Evolutionary conservation across 2,888 invertebrate species (phyloP).

Genomic region (Ornithoptera priamus): DNA sequence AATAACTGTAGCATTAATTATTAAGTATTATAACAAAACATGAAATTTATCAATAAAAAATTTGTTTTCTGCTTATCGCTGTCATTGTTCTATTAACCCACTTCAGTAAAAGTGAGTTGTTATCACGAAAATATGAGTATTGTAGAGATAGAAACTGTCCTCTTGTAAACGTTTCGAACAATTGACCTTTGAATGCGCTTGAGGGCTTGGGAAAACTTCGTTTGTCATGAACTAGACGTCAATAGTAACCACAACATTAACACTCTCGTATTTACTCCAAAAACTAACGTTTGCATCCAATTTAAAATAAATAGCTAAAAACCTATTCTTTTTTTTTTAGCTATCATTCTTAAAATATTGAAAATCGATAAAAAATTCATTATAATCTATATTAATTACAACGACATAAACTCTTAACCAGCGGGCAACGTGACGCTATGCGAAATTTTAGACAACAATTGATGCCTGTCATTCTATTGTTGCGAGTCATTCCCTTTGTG

Average conservation of each 20-base stretch:
- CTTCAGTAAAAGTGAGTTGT: slow-evolving; percentile 16
- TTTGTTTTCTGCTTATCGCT: slow-evolving; percentile 14
- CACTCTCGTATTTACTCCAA: not conserved
- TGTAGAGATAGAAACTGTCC: slow-evolving; percentile 19
- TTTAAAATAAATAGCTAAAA: too few species aligned
- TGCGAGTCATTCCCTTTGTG: not conserved
- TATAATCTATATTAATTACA: too few species aligned
- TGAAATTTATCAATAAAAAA: slow-evolving; percentile 1
- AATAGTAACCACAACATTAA: not conserved
- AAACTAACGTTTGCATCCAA: not conserved
- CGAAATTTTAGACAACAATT: not conserved
- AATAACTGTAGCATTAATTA: not conserved
- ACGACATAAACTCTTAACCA: too few species aligned
- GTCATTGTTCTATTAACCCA: slow-evolving; percentile 29
- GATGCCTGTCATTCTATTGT: slow-evolving; percentile 1
- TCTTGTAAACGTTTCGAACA: slow-evolving; percentile 20
- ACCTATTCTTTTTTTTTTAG: too few species aligned
- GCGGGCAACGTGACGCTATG: not conserved
- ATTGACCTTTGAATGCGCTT: slow-evolving; percentile 19
- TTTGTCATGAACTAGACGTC: not conserved
- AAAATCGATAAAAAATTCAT: too few species aligned
- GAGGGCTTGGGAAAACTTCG: slow-evolving; percentile 23
- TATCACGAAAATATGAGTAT: slow-evolving; percentile 20
- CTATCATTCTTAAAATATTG: too few species aligned
- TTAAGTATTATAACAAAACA: not conserved